Base-by-base conservation (phyloP, 2,113 vertebrate species). In the Nipponia nippon region DNA sequence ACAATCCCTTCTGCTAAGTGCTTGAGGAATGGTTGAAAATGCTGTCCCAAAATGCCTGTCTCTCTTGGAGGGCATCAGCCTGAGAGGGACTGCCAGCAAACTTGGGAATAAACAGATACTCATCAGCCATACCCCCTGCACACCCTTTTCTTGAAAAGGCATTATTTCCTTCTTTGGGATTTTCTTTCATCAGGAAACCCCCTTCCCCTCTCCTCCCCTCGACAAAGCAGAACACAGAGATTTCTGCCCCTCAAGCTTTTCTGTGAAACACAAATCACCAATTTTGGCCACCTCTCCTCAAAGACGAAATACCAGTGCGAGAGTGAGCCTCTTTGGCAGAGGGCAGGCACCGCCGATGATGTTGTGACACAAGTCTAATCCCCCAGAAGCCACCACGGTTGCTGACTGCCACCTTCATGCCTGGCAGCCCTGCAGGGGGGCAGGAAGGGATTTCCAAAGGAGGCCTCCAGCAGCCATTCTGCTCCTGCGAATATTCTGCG, bases 1-100 rank as follows among this genome's bases (percentile, higher is more conserved):
- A 96, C 78, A 86, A 93, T 86, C 93, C 90, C 81, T 93, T 93
- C 95, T 0, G 8, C 91, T 96, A 95, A 89, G 72, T 59, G 52
- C 81, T 91, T 7, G 18, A 92, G 75, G 93, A 96, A 97, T 58
- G 67, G 86, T 89, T 42, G 32, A 79, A 95, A 72, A 32, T 15
- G 53, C 61, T 83, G 53, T 93, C 87, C 11, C 11, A 80, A 92
- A 95, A 91, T 19, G 42, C 42, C 38, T n/a, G n/a, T 67, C 70
- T 94, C 49, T 72, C 83, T 69, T 77, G 44, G 55, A 94, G n/a
- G 78, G 58, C 49, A 94, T 67, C 49, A 85, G 73, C 30, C 73
- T 36, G 19, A 79, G n/a, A 1, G 16, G 40, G 56, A 72, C 75
- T 88, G 75, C 62, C 67, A 67, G 32, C 20, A 80, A 69, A 62